These are phyloP conservation scores for Pelobates cultripes DNA, from an alignment of 2,797 vertebrate genomes.

Conservation along the genomic window DNA sequence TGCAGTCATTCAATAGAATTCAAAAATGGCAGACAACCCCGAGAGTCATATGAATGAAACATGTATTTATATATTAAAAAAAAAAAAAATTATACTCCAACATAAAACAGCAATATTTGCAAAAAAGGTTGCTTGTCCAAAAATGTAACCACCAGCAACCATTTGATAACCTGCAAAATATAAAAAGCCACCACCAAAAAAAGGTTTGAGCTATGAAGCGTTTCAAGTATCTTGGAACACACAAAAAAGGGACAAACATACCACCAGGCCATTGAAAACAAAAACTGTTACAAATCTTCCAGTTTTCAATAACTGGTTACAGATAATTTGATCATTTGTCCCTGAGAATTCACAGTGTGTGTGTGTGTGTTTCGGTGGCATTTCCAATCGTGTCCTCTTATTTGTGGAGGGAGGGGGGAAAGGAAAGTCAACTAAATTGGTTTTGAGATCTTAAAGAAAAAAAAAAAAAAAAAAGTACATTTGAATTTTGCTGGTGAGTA, in stretches of 20 bases:
- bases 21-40: not conserved
- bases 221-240: constrained; percentile 39
- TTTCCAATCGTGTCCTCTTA: not conserved
- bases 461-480: no score
- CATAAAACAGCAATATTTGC: not conserved
- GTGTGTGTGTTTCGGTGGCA: not conserved
- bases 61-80: not conserved
- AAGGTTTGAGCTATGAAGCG: not conserved
- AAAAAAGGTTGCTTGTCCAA: not conserved
- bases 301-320: not conserved
- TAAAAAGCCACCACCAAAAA: not conserved
- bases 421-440: not conserved
- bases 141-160: not conserved
- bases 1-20: not conserved
- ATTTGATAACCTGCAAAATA: not conserved
- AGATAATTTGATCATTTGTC: constrained; percentile 10
- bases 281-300: constrained; percentile 5
- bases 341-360: constrained; percentile 30
- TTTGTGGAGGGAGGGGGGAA: not conserved
- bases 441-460: not conserved
- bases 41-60: not conserved
- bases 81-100: not conserved
- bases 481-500: no score
- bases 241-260: not conserved
- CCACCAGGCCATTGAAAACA: not conserved